Base-by-base conservation (phyloP, 2,113 vertebrate species). In the Silurus asotus region DNA sequence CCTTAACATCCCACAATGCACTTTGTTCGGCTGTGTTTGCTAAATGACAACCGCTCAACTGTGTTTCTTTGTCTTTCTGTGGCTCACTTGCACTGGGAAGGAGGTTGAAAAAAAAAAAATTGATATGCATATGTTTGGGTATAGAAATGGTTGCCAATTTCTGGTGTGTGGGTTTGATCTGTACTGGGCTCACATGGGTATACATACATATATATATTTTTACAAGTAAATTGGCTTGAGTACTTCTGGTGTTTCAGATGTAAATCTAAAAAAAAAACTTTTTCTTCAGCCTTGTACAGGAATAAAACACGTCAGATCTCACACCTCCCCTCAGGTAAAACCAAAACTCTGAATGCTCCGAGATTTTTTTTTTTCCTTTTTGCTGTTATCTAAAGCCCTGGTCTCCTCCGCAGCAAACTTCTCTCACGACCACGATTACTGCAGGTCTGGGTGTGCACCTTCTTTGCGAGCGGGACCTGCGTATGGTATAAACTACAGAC, bases 381-480 rank as follows among this genome's bases (percentile, higher is more conserved):
- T 75, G 90, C 84, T 83, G 82, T 92, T 89, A 93, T 92, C 93
- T 92, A 94, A 95, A 94, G 92, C 93, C 92, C 93, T 91, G 91
- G 70, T 95, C 93, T 95, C 91, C 94, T 91, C 94, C 91, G 94
- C 94, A 96, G 95, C 94, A 91, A 91, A 89, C 91, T 84, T 92
- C 91, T 91, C 92, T 89, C 93, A 93, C 94, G 95, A 95, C 93
- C 95, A 96, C 93, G 93, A 94, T 94, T 95, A 95, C 94, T 95
- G 93, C 93, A 91, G 93, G 92, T 91, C 92, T 90, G 92, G 93
- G 92, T 93, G 93, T 81, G 74, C 85, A 61, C 59, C 87, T 94
- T 53, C 94, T 92, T 91, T 93, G 86, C 93, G 93, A 93, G 93
- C 92, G 92, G 90, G 92, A 90, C 92, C 92, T 88, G 90, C 90